These are phyloP conservation scores for Mellilla xanthometata DNA, from an alignment of 2,888 invertebrate species.

Conservation along the genomic window DNA sequence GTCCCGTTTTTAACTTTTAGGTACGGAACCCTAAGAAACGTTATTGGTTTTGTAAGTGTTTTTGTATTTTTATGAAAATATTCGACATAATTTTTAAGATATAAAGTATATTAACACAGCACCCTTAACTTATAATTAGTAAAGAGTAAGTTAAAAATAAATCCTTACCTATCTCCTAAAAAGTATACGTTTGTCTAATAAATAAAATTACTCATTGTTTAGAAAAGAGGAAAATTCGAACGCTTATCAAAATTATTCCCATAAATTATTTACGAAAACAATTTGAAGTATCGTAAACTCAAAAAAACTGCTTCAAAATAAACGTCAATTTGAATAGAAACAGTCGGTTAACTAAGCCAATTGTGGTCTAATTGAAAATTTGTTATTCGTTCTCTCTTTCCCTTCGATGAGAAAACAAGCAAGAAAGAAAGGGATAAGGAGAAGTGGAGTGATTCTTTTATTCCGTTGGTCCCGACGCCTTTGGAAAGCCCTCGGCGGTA, in stretches of 20 bases:
- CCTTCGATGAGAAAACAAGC: conserved; percentile 21
- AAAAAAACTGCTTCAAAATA: conserved; percentile 29
- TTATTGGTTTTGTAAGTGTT: too few species aligned
- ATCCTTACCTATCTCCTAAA: too few species aligned
- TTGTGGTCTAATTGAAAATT: conserved; percentile 56
- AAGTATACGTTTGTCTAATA: too few species aligned
- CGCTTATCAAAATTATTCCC: conserved; percentile 15
- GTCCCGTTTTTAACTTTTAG: too few species aligned
- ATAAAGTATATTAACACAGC: too few species aligned
- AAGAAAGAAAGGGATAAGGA: conserved; percentile 35
- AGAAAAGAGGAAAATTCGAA: neutral
- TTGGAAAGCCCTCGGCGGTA: conserved; percentile 65
- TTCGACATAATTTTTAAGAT: too few species aligned
- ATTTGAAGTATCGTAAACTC: conserved; percentile 29
- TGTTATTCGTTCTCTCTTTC: conserved; percentile 39
- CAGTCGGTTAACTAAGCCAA: conserved; percentile 73
- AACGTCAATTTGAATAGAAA: conserved; percentile 49
- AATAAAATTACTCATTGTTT: too few species aligned
- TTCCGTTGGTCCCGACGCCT: conserved; percentile 67
- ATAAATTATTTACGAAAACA: conserved; percentile 33
- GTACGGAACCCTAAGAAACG: too few species aligned
- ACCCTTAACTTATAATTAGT: too few species aligned
- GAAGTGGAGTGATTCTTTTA: conserved; percentile 48
- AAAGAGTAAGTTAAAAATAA: too few species aligned
- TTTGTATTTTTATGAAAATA: too few species aligned